These are phyloP conservation scores for Cryptotis parvus DNA, from an alignment of 2,113 vertebrate genomes.

Conservation along the genomic window DNA sequence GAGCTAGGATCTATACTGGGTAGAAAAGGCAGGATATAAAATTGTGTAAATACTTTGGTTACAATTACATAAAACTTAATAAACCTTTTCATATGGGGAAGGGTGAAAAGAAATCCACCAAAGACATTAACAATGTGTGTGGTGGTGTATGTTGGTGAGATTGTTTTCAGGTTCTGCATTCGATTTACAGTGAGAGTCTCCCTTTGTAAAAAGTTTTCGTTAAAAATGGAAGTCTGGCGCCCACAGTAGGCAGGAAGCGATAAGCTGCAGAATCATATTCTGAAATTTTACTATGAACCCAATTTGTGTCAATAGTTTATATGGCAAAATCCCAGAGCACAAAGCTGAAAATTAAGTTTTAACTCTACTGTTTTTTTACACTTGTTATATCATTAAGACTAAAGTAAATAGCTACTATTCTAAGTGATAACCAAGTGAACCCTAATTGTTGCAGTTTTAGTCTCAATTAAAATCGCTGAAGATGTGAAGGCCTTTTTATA, in stretches of 20 bases:
- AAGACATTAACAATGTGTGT: conserved; percentile 28
- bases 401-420: conserved; percentile 74
- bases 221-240: conserved; percentile 19
- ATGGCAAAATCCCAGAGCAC: conserved; percentile 73
- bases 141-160: not conserved
- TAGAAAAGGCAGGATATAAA: conserved; percentile 62
- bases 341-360: conserved; percentile 66
- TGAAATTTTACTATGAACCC: conserved; percentile 70
- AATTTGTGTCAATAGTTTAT: conserved; percentile 67
- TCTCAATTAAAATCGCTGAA: conserved; percentile 80
- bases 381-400: conserved; percentile 80
- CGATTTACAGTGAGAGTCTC: not conserved
- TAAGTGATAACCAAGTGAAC: conserved; percentile 77
- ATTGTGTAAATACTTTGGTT: conserved; percentile 47
- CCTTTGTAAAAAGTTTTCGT: conserved; percentile 42
- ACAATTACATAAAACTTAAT: conserved; percentile 56
- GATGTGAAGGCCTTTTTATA: conserved; percentile 68
- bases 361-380: conserved; percentile 69
- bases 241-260: not conserved
- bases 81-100: conserved; percentile 22
- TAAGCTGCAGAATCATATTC: conserved; percentile 47
- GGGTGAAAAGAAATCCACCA: conserved; percentile 41
- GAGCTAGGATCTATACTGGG: conserved; percentile 36
- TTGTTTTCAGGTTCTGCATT: conserved; percentile 5
- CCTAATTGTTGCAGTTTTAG: conserved; percentile 71